Percentiles rank a stretch among this genome's conserved stretches.
Conservation (phyloP, 2,113 vertebrate genomes). For the Xiphias gladius region DNA sequence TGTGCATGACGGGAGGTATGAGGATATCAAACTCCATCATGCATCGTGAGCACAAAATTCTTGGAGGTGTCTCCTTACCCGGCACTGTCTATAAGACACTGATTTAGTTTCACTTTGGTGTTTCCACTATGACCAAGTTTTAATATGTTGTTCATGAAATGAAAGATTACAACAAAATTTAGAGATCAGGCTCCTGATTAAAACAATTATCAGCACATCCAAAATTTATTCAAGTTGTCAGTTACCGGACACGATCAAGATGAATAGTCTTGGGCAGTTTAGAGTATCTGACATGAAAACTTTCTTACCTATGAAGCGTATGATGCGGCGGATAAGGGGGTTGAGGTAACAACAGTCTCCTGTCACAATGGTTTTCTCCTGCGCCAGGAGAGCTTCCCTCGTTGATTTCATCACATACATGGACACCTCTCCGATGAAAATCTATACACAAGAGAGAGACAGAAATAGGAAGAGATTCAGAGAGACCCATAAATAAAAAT, state of each 20-base stretch:
- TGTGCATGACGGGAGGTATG: too few relatives aligned
- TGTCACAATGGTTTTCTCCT: constrained; percentile 98
- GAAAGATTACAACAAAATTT: not conserved
- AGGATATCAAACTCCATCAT: too few relatives aligned
- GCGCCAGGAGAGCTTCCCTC: constrained; percentile 91
- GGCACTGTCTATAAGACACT: not conserved
- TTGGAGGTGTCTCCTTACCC: too few relatives aligned
- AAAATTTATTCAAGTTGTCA: not conserved
- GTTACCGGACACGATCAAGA: not conserved
- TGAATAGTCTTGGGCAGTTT: not conserved
- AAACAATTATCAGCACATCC: not conserved
- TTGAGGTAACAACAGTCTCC: constrained; percentile 99
- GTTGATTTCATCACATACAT: constrained; percentile 99
- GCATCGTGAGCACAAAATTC: too few relatives aligned
- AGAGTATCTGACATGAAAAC: not conserved
- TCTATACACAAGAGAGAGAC: constrained; percentile 79
- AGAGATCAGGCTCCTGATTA: not conserved
- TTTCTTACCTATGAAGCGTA: constrained; percentile 94
- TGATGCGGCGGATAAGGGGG: constrained; percentile 93
- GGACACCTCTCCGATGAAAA: constrained; percentile 96
- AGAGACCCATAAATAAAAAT: not conserved
- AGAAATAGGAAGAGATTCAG: not conserved
- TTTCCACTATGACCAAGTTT: not conserved
- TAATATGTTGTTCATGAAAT: not conserved
- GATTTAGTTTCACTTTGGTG: not conserved